Evolutionary conservation across 2,797 vertebrate genomes (phyloP), one percentile per base, ranked within the genome.

Genomic region (Brachyrhaphis roseni): DNA sequence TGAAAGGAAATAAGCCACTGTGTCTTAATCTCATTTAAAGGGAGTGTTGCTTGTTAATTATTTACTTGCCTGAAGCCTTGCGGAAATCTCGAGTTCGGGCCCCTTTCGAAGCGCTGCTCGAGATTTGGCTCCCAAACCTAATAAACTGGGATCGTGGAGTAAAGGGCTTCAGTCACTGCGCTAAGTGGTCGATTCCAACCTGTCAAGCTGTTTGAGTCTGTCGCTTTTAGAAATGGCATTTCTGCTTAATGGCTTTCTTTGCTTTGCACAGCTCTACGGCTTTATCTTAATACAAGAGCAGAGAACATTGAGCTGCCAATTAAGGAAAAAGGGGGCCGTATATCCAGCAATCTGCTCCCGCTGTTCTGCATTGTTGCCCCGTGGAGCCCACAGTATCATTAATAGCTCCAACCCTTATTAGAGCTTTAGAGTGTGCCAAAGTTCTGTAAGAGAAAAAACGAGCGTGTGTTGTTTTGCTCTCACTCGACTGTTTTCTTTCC

Each of bases 1-100:
- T 93, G 90, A 92, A 91, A 81, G 87, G 79, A 90, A 92, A 92
- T 90, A 91, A 91, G 91, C 91, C 87, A 86, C 87, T 94, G 87
- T 90, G 88, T 93, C 91, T 93, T 93, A 91, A 93, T 94, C 93
- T 89, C 88, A 88, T 95, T 95, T 91, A 93, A 93, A 90, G 90
- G 85, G 84, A 91, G 82, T 88, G 87, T 90, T 85, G 89, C 91
- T 90, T 80, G 93, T 94, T 91, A 93, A 93, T 87, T 93, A 95
- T 95, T 93, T 91, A 95, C 94, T 88, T 57, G 74, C 85, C 79
- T 78, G 75, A 84, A 77, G 90, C 93, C 90, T 85, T 84, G 55
- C 83, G 80, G 86, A 82, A 57, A 78, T 59, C 5, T 76, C 4
- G 5, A 74, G 64, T 86, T 77, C 79, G 41, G 78, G n/a, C 2